Percentiles rank a stretch among this genome's conserved stretches.
These are phyloP conservation scores for Hemicentrotus pulcherrimus DNA, from an alignment of 35 echinoderm and acorn worm genomes.

Conservation along the genomic window DNA sequence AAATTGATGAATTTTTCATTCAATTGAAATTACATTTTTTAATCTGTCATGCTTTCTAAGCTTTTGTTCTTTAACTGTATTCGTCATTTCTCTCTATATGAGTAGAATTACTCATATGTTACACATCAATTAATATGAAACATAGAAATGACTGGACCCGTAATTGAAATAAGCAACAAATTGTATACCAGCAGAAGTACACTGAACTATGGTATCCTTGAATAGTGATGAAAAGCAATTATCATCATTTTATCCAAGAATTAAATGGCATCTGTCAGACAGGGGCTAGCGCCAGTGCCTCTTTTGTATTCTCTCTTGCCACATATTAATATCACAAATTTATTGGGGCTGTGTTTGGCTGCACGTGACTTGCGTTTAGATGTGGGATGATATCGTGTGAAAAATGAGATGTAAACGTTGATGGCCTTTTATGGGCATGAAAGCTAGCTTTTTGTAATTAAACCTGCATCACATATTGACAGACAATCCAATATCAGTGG, in stretches of 20 bases:
- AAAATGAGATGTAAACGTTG: neutral
- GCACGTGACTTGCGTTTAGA: neutral
- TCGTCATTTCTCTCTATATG: neutral
- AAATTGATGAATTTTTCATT: neutral
- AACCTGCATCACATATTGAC: neutral
- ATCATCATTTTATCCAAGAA: slow-evolving; percentile 4
- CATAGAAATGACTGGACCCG: neutral
- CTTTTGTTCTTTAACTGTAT: neutral
- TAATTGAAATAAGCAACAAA: neutral
- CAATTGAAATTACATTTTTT: neutral
- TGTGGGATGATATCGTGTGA: neutral
- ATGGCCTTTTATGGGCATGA: neutral
- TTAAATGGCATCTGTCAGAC: neutral
- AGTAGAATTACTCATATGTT: neutral
- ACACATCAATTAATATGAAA: neutral
- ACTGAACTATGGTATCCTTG: slow-evolving; percentile 9
- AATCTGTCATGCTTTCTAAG: neutral
- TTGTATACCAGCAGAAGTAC: neutral
- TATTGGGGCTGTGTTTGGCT: neutral
- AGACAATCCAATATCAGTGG: neutral
- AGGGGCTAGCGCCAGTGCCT: neutral
- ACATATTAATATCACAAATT: neutral
- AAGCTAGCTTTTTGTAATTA: slow-evolving; percentile 3
- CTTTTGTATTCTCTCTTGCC: neutral
- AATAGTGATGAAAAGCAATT: slow-evolving; percentile 1